Evolutionary conservation across 2,113 vertebrate genomes (phyloP).

Genomic region (Heterocephalus glaber): DNA sequence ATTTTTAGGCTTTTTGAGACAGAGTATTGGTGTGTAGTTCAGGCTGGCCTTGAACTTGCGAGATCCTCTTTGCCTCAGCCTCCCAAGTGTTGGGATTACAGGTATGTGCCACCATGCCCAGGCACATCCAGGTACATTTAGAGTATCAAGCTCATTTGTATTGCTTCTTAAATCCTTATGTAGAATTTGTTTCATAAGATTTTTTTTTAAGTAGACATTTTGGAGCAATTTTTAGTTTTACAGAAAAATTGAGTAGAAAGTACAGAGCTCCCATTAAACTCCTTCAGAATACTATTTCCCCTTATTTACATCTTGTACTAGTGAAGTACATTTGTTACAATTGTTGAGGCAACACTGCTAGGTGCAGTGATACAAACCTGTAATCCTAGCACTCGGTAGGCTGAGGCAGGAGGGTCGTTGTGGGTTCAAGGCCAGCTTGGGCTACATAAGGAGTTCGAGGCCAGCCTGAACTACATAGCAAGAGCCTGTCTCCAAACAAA

Average conservation of each 20-base stretch:
- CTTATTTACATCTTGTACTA: constrained; percentile 30
- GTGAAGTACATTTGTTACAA: constrained; percentile 34
- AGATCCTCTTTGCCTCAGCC: no score
- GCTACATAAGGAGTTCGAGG: neutral
- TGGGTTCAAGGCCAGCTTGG: neutral
- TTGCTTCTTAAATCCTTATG: neutral
- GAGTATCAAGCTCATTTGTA: no score
- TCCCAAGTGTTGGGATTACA: neutral
- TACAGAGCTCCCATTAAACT: neutral
- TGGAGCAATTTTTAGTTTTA: constrained; percentile 37
- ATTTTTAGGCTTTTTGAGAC: neutral
- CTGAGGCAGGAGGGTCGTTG: neutral
- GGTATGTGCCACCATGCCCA: neutral
- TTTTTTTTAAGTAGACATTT: neutral
- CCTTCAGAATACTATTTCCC: neutral
- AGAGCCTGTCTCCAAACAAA: neutral
- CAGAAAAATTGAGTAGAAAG: neutral
- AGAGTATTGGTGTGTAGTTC: neutral
- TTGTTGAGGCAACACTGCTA: neutral
- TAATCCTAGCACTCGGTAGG: neutral
- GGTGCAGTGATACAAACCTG: neutral
- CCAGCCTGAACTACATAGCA: neutral
- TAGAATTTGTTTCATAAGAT: constrained; percentile 40
- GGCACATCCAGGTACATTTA: no score
- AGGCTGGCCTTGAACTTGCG: neutral